Evolutionary conservation across 1,140 invertebrate species (phyloP), one percentile per base, ranked within the genome.

Genomic region (Caerostris darwini): DNA sequence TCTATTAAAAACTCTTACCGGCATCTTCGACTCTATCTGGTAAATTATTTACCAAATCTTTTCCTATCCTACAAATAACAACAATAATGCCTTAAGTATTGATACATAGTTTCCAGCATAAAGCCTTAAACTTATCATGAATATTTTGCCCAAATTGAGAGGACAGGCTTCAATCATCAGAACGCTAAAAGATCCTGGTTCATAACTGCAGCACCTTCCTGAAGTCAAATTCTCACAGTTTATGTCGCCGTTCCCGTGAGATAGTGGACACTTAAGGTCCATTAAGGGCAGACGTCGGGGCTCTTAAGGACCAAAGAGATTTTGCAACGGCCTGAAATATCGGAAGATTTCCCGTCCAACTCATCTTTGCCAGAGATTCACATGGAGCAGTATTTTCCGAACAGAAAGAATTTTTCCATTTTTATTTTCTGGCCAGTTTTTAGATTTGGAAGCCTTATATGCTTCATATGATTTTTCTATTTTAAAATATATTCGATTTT

Each of bases 211-310:
- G 8, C n/a, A 10, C 19, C 7, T 71, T 71, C 34, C 69, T 4
- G 69, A 34, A 71, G 19, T 50, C 69, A 71, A 71, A 71, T 71
- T 34, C 34, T 71, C 34, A 71, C 34, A 50, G 34, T 71, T 71
- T 71, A 71, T 71, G 69, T 50, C 69, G 50, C 69, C 10, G 69
- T 19, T 50, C 19, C 7, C 8, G n/a, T 10, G 19, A 71, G 8
- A 71, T 71, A 71, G 69, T 71, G 19, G 69, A 71, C 69, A 71
- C 19, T 71, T 34, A 19, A 71, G 6, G 69, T 53, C 69, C 69
- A 71, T 71, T 71, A 71, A 7, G 19, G 69, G 6, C 19, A 10
- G n/a, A 71, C 69, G 19, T 34, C 50, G 50, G 69, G 5, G 69
- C 19, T 71, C 19, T 71, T 71, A 71, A 71, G 69, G 19, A 19